Evolutionary conservation across 2,797 vertebrate genomes (phyloP), one percentile per base, ranked within the genome.

Genomic region (Mormyrops boulengeri): DNA sequence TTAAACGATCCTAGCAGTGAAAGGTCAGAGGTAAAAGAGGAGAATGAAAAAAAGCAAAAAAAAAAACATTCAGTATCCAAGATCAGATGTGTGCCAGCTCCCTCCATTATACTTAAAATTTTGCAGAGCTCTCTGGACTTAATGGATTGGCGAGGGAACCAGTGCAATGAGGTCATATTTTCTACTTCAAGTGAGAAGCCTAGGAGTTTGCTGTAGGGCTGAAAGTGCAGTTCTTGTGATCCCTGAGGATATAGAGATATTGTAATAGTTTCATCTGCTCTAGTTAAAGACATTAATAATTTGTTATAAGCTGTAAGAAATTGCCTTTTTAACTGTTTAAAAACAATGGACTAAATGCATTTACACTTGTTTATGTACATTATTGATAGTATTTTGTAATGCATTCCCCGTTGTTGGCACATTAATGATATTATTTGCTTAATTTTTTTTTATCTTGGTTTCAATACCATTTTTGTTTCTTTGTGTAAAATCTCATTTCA

Each of bases 241-340:
- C 69, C 34, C 69, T 38, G 69, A 41, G 69, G 69, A 41, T 77
- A 77, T 34, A 77, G 69, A 17, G 14, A 77, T 77, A 77, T 77
- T 41, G 69, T 41, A 38, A 77, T 41, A 77, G 14, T 77, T 12
- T 38, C 66, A 38, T 73, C 30, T 77, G 69, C 69, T 77, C 69
- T 19, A 77, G 69, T 77, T 77, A 77, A 77, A 38, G 69, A 77
- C 69, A 41, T 77, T 77, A 77, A 77, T 77, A 77, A 77, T 77
- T 17, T 77, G 57, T 60, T 22, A 60, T 73, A 73, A 69, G 66
- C 66, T 69, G 4, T 69, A 34, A 73, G 34, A 73, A 38, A 73
- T 73, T 38, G 30, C 34, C 69, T 77, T 38, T 77, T 77, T 77
- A 77, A 77, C 34, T 38, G 69, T 38, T 77, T 77, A 77, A 38